Evolutionary conservation across 2,113 vertebrate genomes (phyloP), one percentile per base, ranked within the genome.

Genomic region (Aldabrachelys gigantea): DNA sequence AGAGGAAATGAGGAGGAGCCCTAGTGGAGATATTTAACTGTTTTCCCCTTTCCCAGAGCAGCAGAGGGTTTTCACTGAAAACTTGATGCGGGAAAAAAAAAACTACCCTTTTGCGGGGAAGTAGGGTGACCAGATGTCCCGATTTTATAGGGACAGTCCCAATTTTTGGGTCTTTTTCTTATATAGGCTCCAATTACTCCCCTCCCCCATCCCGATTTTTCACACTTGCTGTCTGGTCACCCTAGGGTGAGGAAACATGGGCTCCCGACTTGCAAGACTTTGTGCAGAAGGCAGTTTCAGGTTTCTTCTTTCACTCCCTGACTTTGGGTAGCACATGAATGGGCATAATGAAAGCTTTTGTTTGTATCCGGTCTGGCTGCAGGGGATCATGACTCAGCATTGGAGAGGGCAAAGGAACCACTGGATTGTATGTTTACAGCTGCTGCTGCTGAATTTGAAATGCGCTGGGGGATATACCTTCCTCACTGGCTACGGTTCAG

Each of bases 381-480:
- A 3, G 44, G n/a, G 41, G 53, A 79, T 47, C 35, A 52, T 79
- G 85, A 78, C 50, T 87, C 69, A 56, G 69, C 72, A 47, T 10
- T 21, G 41, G 72, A 57, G 53, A 79, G 31, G 12, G n/a, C 25
- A 78, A n/a, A 31, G 6, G 38, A 56, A 47, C 52, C 59, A 69
- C 41, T 47, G 41, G 38, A 24, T 12, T 47, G 41, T 27, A 25
- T 27, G 75, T 78, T 41, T 47, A 41, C 75, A 29, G 75, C 41
- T 47, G 41, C 75, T 29, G 41, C 6, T 25, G 75, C 41, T 25
- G 75, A 50, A 25, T 14, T 22, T 7, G 22, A 44, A 82, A 49
- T 0, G 2, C n/a, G 3, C n/a, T 1, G 59, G 81, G n/a, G 35
- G 62, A 53, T 1, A 1, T n/a, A n/a, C 14, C 21, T 53, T 62